Evolutionary conservation across 2,888 invertebrate species (phyloP).

Genomic region (Maniola hyperantus): DNA sequence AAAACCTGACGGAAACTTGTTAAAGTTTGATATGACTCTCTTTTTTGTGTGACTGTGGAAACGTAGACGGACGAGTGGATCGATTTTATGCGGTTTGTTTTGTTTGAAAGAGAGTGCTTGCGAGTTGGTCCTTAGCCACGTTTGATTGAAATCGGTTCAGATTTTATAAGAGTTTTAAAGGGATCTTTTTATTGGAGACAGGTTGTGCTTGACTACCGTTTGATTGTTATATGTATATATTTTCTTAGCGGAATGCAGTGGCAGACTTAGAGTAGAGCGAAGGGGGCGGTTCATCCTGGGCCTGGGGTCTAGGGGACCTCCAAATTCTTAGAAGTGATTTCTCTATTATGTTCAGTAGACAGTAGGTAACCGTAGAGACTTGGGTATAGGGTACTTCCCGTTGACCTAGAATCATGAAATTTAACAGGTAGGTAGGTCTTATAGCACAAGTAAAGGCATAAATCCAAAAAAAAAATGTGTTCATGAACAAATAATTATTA

Average conservation of each 20-base stretch:
- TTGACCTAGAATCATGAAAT: too few species aligned
- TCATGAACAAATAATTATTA: too few species aligned
- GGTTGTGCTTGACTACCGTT: background rate
- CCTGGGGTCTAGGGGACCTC: too few species aligned
- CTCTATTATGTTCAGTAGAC: too few species aligned
- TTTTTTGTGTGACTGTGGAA: background rate
- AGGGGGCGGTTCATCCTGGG: too few species aligned
- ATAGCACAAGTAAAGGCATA: too few species aligned
- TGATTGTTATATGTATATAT: background rate
- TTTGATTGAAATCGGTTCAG: slow-evolving; percentile 10
- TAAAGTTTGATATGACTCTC: background rate
- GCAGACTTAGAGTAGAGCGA: too few species aligned
- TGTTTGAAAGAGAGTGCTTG: slow-evolving; percentile 15
- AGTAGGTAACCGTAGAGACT: too few species aligned
- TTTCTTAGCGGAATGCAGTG: background rate
- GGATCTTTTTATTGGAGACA: background rate
- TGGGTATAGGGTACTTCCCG: too few species aligned
- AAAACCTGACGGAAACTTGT: background rate
- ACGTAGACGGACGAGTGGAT: slow-evolving; percentile 10
- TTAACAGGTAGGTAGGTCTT: too few species aligned
- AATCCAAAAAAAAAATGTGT: too few species aligned
- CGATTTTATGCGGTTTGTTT: slow-evolving; percentile 18
- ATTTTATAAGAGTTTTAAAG: background rate
- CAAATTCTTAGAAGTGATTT: too few species aligned
- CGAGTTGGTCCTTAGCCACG: slow-evolving; percentile 11